Base-by-base conservation (phyloP, 2,888 invertebrate species). In the Caenorhabditis sp. region DNA sequence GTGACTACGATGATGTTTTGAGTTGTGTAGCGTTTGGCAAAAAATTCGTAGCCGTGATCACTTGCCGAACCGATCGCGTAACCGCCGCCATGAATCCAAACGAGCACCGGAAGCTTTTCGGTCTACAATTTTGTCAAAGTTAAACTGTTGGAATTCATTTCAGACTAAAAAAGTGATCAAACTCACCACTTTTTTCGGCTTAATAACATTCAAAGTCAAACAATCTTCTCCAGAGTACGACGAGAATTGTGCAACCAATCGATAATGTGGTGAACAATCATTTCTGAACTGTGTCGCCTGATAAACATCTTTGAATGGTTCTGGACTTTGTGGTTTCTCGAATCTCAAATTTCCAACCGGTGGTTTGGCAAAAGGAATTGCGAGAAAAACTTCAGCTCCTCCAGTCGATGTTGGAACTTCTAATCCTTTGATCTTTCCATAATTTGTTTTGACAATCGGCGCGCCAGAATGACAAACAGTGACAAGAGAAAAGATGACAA, bases 11-110 rank as follows among this genome's bases (percentile, higher is more conserved):
- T 92, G 0, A 96, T 94, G 79, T 93, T 92, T 86, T 94, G 94
- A 89, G 69, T 36, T 5, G 78, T 76, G 54, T 86, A 84, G 62
- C 78, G 76, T 27, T 81, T 69, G 12, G 78, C 76, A 31, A 78
- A 70, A 19, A 67, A 64, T 58, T 77, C 61, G 55, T 78, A 82
- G 21, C 81, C 78, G 70, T 83, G 85, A 23, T 81, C 76, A 24
- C 70, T 62, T 0, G 85, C 75, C 1, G 82, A 79, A 36, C 96
- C 96, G 59, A 92, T 92, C 23, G 92, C 91, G 89, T 94, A 96
- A 87, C 95, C 94, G 0, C 96, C 96, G 0, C 95, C 96, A 88
- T 96, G 96, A 79, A 96, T 94, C 89, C 95, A 95, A 61, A 97
- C 91, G 93, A 96, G 93, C 0, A 96, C 95, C 0, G 96, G 93